Percentiles rank a stretch among this genome's conserved stretches.
These are phyloP conservation scores for Catocala fraxini DNA, from an alignment of 2,888 invertebrate genomes.

Conservation along the genomic window DNA sequence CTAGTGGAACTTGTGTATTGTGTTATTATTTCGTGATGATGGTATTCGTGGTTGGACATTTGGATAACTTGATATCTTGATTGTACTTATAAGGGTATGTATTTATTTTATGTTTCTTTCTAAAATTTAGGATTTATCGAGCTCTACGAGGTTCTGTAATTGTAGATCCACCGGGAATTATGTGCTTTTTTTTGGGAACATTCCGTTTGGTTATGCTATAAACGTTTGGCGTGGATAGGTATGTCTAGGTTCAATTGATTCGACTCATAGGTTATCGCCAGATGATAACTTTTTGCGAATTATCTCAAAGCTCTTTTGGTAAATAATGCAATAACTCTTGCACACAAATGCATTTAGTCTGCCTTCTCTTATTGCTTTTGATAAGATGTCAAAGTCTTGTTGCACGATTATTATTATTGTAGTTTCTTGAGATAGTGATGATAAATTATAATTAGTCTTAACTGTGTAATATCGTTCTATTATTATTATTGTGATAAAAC, in stretches of 20 bases:
- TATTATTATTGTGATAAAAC: no score
- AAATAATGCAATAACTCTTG: slow-evolving; percentile 24
- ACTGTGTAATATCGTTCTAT: no score
- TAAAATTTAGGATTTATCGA: slow-evolving; percentile 60
- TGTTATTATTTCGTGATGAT: slow-evolving; percentile 82
- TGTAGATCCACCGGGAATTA: slow-evolving; percentile 24
- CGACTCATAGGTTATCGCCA: slow-evolving; percentile 72
- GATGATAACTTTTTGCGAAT: slow-evolving; percentile 71
- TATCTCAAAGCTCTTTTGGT: slow-evolving; percentile 42
- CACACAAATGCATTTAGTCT: slow-evolving; percentile 11
- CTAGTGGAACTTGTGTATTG: slow-evolving; percentile 80
- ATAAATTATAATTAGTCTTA: no score
- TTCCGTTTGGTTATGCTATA: slow-evolving; percentile 19
- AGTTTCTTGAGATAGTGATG: slow-evolving; percentile 6
- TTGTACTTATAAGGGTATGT: slow-evolving; percentile 83
- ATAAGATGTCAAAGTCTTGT: slow-evolving; percentile 9
- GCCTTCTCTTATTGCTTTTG: slow-evolving; percentile 3
- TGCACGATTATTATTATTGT: slow-evolving; percentile 10
- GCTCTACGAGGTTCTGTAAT: slow-evolving; percentile 42
- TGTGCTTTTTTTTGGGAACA: slow-evolving; percentile 18
- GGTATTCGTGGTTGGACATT: slow-evolving; percentile 79
- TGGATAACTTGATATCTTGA: slow-evolving; percentile 76
- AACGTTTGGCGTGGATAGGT: slow-evolving; percentile 27
- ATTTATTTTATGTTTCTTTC: slow-evolving; percentile 78
- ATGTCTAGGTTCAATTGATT: slow-evolving; percentile 41